Percentiles rank a stretch among this genome's conserved stretches.
phyloP scores from a whole-genome alignment of 2,797 vertebrate genomes.

The Channa striata region DNA sequence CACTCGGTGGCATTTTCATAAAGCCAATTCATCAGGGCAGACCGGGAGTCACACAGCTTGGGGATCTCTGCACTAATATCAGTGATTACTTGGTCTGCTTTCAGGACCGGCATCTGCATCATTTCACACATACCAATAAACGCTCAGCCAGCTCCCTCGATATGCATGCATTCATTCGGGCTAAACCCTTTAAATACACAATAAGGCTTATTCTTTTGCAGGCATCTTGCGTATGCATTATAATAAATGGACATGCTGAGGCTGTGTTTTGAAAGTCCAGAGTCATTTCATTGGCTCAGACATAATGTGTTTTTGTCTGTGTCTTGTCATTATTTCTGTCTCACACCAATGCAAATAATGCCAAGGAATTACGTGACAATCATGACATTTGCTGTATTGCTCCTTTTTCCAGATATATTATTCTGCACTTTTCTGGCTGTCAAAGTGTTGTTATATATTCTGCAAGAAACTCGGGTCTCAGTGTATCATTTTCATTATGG shows the following conservation, averaged over 20 bases:
- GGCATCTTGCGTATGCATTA: conserved; percentile 7
- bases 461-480: conserved; percentile 14
- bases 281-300: conserved; percentile 34
- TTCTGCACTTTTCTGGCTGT: conserved; percentile 4
- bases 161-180: conserved; percentile 26
- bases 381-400: conserved; percentile 23
- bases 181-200: conserved; percentile 20
- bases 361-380: conserved; percentile 31
- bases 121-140: conserved; percentile 46
- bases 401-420: conserved; percentile 6
- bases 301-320: conserved; percentile 21
- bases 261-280: conserved; percentile 18
- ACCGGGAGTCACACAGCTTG: conserved; percentile 29
- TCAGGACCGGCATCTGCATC: conserved; percentile 47
- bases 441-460: conserved; percentile 23
- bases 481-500: conserved; percentile 39
- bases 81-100: conserved; percentile 40
- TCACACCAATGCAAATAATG: conserved; percentile 44
- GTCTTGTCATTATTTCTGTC: conserved; percentile 43
- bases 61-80: conserved; percentile 51
- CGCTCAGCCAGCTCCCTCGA: not conserved
- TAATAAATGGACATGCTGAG: conserved; percentile 32
- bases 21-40: conserved; percentile 62
- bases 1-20: conserved; percentile 65
- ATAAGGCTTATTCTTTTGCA: conserved; percentile 23